These are phyloP conservation scores for Zophobas atratus DNA, from an alignment of 1,140 invertebrate species.

Conservation along the genomic window DNA sequence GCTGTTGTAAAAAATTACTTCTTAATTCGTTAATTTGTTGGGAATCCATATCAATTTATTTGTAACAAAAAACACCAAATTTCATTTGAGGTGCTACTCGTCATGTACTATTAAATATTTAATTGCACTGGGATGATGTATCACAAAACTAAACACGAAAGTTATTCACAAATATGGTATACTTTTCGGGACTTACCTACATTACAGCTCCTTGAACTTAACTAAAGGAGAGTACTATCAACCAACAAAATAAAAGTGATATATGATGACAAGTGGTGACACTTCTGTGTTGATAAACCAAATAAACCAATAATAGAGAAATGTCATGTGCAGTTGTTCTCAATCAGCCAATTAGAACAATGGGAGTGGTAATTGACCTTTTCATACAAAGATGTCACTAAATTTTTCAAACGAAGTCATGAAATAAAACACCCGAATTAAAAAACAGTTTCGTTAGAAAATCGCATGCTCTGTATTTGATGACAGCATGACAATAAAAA, in stretches of 20 bases:
- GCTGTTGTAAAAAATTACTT: constrained; percentile 54
- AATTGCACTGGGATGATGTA: background rate
- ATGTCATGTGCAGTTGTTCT: background rate
- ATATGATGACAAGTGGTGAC: constrained; percentile 26
- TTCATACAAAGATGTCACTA: constrained; percentile 3
- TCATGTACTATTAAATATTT: background rate
- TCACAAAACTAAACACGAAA: too few species aligned
- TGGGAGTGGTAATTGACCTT: background rate
- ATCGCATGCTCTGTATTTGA: too few species aligned
- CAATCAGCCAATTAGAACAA: constrained; percentile 17
- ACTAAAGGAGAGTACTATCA: constrained; percentile 13
- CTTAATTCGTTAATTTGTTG: constrained; percentile 56
- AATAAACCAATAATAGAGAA: constrained; percentile 30
- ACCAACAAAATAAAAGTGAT: constrained; percentile 29
- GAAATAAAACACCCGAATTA: too few species aligned
- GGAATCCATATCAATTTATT: constrained; percentile 5
- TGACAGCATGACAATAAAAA: too few species aligned
- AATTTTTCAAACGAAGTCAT: background rate
- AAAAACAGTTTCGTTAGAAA: too few species aligned
- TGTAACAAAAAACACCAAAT: constrained; percentile 16
- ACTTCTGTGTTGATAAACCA: constrained; percentile 30
- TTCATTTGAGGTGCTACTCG: background rate
- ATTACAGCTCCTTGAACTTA: constrained; percentile 22
- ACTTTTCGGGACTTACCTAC: background rate
- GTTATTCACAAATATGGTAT: background rate